Evolutionary conservation across 2,113 vertebrate genomes (phyloP), one percentile per base, ranked within the genome.

Genomic region (Vulpes ferrilata): DNA sequence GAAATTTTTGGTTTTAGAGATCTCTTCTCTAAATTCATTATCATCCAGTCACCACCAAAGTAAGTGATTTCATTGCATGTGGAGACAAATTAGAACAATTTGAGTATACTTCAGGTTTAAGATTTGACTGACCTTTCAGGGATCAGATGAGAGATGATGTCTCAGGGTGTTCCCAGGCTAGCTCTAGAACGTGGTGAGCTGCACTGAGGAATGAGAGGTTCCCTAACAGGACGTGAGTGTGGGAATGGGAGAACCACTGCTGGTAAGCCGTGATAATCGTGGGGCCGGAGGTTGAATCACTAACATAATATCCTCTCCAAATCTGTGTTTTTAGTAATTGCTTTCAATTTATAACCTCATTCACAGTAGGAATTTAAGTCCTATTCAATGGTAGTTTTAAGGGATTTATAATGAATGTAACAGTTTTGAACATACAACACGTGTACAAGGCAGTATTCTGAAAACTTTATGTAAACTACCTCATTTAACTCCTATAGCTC

Each of bases 311-410:
- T 35, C 19, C n/a, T 90, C n/a, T 48, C 69, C 35, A 81, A 38
- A 64, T 74, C 35, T 88, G 59, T 94, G 67, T 65, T 96, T 97
- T 91, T 73, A 93, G 53, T 84, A 81, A 64, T 93, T 86, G 27
- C 30, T 94, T 93, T 71, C 57, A 73, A 25, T 62, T 81, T 73
- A 22, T 57, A 88, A 67, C 38, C 20, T 74, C 64, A 59, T 69
- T 78, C 22, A 92, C 38, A 79, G 32, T 78, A 90, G 84, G 43
- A 95, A 82, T 86, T 76, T 11, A 76, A 71, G 19, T 62, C 22
- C 60, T 86, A 1, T 67, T 57, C 32, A n/a, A 15, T 94, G 62
- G 62, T 79, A 38, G 25, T 48, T 93, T 92, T 84, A 89, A 81
- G 73, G 10, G 22, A 81, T 76, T 60, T 32, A 55, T 80, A 92